These are phyloP conservation scores for Xenopus tropicalis DNA, from an alignment of 2,113 vertebrate species.

Conservation along the genomic window DNA sequence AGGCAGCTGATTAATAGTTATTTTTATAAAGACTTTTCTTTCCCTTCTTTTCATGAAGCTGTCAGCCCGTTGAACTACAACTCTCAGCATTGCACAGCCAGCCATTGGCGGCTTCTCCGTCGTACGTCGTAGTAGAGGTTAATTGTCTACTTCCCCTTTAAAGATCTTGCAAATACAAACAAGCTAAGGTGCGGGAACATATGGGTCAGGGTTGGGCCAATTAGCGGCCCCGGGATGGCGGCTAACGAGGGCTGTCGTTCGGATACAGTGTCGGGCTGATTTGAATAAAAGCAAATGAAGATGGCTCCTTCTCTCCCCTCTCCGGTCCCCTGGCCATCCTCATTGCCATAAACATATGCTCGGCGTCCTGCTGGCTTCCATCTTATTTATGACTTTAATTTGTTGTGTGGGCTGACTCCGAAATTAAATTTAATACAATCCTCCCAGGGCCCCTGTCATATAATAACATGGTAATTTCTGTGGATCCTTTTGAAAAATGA, in stretches of 20 bases:
- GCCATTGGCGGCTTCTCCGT: no score
- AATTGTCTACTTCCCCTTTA: no score
- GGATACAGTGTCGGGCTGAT: conserved; percentile 98
- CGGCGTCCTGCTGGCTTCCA: conserved; percentile 96
- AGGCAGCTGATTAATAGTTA: no score
- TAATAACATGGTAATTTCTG: conserved; percentile 99
- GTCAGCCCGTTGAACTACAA: no score
- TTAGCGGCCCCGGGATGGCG: no score
- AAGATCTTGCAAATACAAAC: no score
- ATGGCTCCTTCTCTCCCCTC: conserved; percentile 72
- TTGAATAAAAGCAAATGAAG: conserved; percentile 99
- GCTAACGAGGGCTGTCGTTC: conserved; percentile 96
- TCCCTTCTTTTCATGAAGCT: no score
- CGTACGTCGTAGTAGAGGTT: no score
- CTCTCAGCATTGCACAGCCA: no score
- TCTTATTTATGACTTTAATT: conserved; percentile 99
- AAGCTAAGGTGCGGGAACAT: no score
- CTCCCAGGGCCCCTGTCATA: conserved; percentile 99
- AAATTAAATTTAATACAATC: conserved; percentile 99
- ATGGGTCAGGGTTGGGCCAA: no score
- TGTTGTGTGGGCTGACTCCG: conserved; percentile 99
- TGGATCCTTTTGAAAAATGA: conserved; percentile 99
- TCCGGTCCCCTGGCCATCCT: conserved; percentile 98
- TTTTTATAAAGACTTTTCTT: no score
- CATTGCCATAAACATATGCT: conserved; percentile 99